phyloP scores from a whole-genome alignment of 2,113 vertebrate species.

The Gadus chalcogrammus region DNA sequence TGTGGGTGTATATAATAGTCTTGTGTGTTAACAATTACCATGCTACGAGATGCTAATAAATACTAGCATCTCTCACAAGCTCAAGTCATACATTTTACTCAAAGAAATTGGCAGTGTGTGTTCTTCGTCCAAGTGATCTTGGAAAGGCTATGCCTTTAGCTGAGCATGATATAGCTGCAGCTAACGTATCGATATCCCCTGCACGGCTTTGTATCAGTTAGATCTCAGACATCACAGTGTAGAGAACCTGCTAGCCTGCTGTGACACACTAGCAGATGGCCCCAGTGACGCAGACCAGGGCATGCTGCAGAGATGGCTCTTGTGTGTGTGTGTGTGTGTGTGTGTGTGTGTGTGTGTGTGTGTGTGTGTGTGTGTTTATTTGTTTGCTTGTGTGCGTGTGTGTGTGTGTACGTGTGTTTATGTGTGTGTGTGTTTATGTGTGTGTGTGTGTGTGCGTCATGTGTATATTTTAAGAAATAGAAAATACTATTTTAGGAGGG shows the following conservation, averaged over 20 bases:
- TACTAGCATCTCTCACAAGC: no score
- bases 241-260: slow-evolving; percentile 41
- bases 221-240: no score
- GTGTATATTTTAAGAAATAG: slow-evolving; percentile 2
- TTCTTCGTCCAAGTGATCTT: no score
- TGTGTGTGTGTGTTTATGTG: slow-evolving; percentile 23
- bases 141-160: no score
- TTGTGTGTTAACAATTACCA: no score
- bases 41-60: no score
- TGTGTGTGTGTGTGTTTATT: slow-evolving; percentile 19
- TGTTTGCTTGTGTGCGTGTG: slow-evolving; percentile 25
- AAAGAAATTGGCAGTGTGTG: no score
- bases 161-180: background rate
- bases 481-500: no score
- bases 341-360: slow-evolving; percentile 1
- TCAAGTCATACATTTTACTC: no score
- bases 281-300: slow-evolving; percentile 60
- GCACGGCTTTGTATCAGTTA: background rate
- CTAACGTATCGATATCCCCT: slow-evolving; percentile 8
- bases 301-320: slow-evolving; percentile 23
- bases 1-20: background rate
- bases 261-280: slow-evolving; percentile 67
- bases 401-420: background rate
- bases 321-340: slow-evolving; percentile 5
- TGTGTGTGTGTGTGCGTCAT: slow-evolving; percentile 7